Conservation (phyloP, 2,888 invertebrate species). For the Caenorhabditis sp. region DNA sequence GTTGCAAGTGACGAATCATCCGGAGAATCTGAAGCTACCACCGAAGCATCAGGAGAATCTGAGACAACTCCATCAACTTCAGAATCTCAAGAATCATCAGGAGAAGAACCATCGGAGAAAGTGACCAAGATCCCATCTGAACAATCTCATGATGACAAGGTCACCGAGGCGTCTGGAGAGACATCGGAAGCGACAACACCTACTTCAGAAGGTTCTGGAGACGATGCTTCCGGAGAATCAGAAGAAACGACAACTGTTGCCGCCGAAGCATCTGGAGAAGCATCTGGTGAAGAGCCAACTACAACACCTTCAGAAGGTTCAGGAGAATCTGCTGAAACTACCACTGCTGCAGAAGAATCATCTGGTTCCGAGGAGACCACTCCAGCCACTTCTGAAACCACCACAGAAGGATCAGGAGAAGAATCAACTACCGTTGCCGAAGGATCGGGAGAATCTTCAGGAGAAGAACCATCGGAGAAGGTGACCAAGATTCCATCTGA, state of each 20-base stretch:
- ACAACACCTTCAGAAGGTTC: neutral
- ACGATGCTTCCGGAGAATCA: slow-evolving; percentile 1
- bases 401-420: slow-evolving; percentile 8
- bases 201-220: slow-evolving; percentile 7
- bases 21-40: slow-evolving; percentile 14
- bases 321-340: neutral
- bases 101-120: slow-evolving; percentile 3
- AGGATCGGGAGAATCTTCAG: neutral
- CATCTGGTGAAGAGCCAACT: neutral
- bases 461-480: neutral
- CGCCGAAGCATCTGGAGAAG: slow-evolving; percentile 9
- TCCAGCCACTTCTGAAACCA: neutral
- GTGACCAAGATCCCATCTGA: slow-evolving; percentile 5
- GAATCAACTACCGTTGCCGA: slow-evolving; percentile 9
- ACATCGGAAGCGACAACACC: slow-evolving; percentile 2
- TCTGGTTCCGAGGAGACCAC: neutral
- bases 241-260: slow-evolving; percentile 2
- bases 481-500: slow-evolving; percentile 3
- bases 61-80: neutral
- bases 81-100: neutral
- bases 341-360: neutral
- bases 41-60: slow-evolving; percentile 18
- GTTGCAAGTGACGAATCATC: no score
- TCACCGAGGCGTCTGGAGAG: slow-evolving; percentile 9
- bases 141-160: slow-evolving; percentile 3